phyloP scores from a whole-genome alignment of 2,113 vertebrate species.

The Anser brachyrhynchus region DNA sequence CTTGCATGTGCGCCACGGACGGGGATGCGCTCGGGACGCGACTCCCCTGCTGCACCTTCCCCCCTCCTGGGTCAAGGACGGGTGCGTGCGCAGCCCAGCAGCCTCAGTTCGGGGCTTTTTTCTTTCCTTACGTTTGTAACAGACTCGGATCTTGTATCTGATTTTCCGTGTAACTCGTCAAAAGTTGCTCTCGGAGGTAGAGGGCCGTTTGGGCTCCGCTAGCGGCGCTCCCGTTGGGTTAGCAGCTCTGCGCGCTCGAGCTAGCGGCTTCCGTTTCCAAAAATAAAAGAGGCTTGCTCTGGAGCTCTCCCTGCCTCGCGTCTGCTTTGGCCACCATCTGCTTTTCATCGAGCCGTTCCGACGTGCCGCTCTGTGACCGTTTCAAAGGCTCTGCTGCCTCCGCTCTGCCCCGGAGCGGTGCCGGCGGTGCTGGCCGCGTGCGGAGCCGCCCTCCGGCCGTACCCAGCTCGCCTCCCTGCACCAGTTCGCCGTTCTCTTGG shows the following conservation, averaged over 20 bases:
- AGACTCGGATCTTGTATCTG: background rate
- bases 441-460: background rate
- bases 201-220: background rate
- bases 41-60: background rate
- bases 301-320: background rate
- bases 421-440: background rate
- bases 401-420: rapidly evolving
- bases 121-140: background rate
- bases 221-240: background rate
- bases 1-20: background rate
- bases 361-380: background rate
- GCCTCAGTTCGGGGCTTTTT: background rate
- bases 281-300: background rate
- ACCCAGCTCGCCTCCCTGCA: rapidly evolving
- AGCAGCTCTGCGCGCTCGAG: background rate
- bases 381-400: background rate
- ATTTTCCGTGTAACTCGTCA: background rate
- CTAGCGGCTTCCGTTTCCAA: constrained; percentile 8
- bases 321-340: constrained; percentile 2
- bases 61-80: background rate
- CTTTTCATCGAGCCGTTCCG: background rate
- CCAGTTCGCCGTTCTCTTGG: rapidly evolving
- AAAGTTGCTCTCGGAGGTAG: background rate
- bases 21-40: background rate
- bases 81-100: background rate